phyloP scores from a whole-genome alignment of 2,888 invertebrate genomes.

The Miltochrista miniata region DNA sequence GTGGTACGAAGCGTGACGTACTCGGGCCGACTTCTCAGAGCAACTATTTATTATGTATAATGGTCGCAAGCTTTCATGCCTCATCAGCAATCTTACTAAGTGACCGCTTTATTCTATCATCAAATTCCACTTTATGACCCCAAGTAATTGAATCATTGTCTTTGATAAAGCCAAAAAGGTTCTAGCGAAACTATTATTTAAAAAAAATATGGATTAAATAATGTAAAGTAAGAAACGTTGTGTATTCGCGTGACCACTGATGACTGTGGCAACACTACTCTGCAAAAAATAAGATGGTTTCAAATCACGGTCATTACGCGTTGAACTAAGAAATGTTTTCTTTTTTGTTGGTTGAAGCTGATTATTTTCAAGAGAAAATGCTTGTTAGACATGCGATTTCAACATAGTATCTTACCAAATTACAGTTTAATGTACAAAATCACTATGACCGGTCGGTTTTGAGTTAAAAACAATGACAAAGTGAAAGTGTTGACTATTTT shows the following conservation, averaged over 20 bases:
- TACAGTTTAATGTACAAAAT: conserved; percentile 24
- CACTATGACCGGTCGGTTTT: conserved; percentile 12
- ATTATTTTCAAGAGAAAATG: conserved; percentile 56
- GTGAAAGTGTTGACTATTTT: conserved; percentile 31
- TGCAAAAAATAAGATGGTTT: conserved; percentile 67
- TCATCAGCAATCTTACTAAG: conserved; percentile 50
- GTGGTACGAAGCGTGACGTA: conserved; percentile 56
- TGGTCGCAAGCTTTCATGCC: conserved; percentile 52
- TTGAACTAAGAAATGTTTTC: conserved; percentile 57
- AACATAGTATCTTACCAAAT: conserved; percentile 31
- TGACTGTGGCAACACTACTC: conserved; percentile 68
- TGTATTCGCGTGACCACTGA: conserved; percentile 66
- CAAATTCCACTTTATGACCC: conserved; percentile 29
- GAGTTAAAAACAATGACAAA: conserved; percentile 18
- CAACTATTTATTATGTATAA: conserved; percentile 65
- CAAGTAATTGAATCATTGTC: conserved; percentile 31
- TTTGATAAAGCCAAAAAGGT: conserved; percentile 13
- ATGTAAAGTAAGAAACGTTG: conserved; percentile 36
- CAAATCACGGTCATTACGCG: conserved; percentile 68
- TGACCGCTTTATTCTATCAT: conserved; percentile 43
- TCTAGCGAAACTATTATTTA: conserved; percentile 9
- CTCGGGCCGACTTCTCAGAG: conserved; percentile 42
- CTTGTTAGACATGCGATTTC: conserved; percentile 59
- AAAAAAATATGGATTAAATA: conserved; percentile 17
- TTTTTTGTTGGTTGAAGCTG: conserved; percentile 53